Base-by-base conservation (phyloP, 2,888 invertebrate genomes). In the Bruchidius siliquastri region DNA sequence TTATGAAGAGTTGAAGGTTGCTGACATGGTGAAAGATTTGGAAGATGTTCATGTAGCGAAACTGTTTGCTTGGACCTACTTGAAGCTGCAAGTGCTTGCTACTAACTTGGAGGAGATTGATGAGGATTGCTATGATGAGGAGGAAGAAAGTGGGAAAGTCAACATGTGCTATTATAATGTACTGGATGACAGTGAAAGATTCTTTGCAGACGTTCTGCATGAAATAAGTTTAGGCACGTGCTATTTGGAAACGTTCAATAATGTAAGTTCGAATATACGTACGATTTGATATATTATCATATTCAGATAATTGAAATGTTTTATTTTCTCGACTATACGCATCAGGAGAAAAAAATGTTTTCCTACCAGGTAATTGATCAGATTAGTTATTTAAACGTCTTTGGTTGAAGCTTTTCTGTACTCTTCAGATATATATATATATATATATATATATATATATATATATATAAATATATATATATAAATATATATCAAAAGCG, bases 201-300 rank as follows among this genome's bases (percentile, higher is more conserved):
- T 85, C 75, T 74, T 87, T 72, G 76, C 82, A 13, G 82, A 84
- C 74, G 76, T 87, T 49, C 77, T 87, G 49, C 83, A 87, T 76
- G 84, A 84, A 74, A 79, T 86, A 66, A 80, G 85, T 67, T 73
- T 87, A 8, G 83, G 85, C 20, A 79, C 85, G 71, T 81, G 84
- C 72, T 86, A 88, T 75, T 78, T 82, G 18, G 79, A 82, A 67
- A 83, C 88, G 79, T 88, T 87, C 80, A 86, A 85, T 83, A 87
- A 85, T 74, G 87, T 88, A 81, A 85, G 84, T 82, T 22, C 49
- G n/a, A n/a, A n/a, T n/a, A n/a, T n/a, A n/a, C n/a, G n/a, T n/a
- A n/a, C n/a, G n/a, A n/a, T n/a, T n/a, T n/a, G n/a, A n/a, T n/a
- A n/a, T n/a, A n/a, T n/a, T n/a, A n/a, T n/a, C n/a, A n/a, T n/a